Base-by-base conservation (phyloP, 2,113 vertebrate genomes). In the Dunckerocampus dactyliophorus region DNA sequence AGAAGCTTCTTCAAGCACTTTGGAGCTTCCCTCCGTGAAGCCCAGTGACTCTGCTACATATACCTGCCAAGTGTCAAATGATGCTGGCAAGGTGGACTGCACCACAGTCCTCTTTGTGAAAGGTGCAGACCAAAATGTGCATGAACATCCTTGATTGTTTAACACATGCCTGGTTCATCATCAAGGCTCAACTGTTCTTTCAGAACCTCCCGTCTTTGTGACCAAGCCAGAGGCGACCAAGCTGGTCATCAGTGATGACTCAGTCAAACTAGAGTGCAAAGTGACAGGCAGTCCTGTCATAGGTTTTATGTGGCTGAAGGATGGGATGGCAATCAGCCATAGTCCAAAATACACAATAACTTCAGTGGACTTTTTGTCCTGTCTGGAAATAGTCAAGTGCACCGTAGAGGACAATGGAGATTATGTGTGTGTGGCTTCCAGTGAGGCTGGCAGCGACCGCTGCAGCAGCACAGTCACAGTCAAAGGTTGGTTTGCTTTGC, bases 1-100 rank as follows among this genome's bases (percentile, higher is more conserved):
- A 87, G 95, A 98, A 69, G 86, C 91, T 20, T 89, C 92, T 54
- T 90, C 91, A 47, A 98, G 92, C 81, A 93, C 91, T 56, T 57
- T 99, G 88, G 95, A 97, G 63, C 91, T 98, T 69, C 92, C 95
- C 1, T 88, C 93, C 2, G 94, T 98, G 21, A 98, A 97, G 83
- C 90, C 92, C 15, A 62, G 84, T 0, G 93, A 98, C 72, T 95
- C 95, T 0, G 93, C 92, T 54, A 91, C 91, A 71, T 99, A 98
- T 46, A 94, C 88, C 1, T 98, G 96, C 86, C 92, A 94, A 88
- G 91, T 98, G 57, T 91, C 91, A 82, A 99, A 99, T 0, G 86
- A 94, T 17, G 95, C 95, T 1, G 97, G 96, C 55, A 92, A 90
- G 54, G 91, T 93, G 85, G 92, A 92, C 52, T 92, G 94, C 88